Base-by-base conservation (phyloP, 2,113 vertebrate genomes). In the Chloroceryle aenea region DNA sequence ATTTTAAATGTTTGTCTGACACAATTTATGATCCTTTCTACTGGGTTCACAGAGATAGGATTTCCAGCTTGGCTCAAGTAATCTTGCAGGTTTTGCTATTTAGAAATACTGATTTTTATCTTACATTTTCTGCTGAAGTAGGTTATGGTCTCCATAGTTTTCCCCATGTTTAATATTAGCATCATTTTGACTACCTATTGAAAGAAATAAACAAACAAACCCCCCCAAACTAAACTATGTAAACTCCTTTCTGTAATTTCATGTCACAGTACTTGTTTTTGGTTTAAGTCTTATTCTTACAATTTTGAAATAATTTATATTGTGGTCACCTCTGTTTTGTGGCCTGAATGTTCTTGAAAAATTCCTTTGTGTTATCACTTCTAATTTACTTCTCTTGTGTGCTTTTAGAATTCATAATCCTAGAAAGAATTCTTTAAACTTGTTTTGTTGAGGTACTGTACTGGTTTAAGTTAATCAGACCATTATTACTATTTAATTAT, bases 181-280 rank as follows among this genome's bases (percentile, higher is more conserved):
- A 45, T 68, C 45, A 85, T 76, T 95, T 95, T 89, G 56, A 91
- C 43, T 92, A 80, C 14, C 6, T 87, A 71, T 84, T 91, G 91
- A 94, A 94, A 91, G 30, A 78, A 95, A 55, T 4, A 84, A 72
- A 9, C 14, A 34, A 48, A 45, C 13, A 47, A 29, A 48, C 23
- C 20, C 22, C 5, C 47, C 21, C 12, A 48, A 48, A 48, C 47
- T 7, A 50, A 82, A 16, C 25, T 55, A 6, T 27, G 73, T 62
- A 81, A 93, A 90, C 81, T 82, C 18, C 7, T 61, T 77, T 85
- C 19, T 42, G 7, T 56, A 74, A 81, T 43, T 75, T 78, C 34
- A 75, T 87, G 69, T 68, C 34, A 52, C 9, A 48, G 21, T 56
- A 32, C 6, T 74, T 38, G 1, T 2, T 20, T 66, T 90, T 45